Evolutionary conservation across 2,888 invertebrate genomes (phyloP).

Genomic region (Acrocera orbiculus): DNA sequence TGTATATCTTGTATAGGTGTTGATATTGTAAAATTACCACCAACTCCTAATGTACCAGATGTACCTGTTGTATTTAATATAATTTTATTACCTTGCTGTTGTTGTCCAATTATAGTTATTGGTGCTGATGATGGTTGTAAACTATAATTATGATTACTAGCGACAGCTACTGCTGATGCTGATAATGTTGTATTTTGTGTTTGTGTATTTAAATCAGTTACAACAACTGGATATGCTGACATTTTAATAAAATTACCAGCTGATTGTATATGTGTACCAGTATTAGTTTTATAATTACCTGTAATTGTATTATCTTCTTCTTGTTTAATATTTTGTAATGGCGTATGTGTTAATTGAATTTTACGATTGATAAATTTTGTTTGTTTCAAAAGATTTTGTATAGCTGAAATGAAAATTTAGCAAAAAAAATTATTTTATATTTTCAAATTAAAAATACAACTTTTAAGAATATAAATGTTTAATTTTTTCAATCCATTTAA

Average conservation of each 20-base stretch:
- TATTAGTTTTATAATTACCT: slow-evolving; percentile 1
- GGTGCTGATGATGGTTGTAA: slow-evolving; percentile 28
- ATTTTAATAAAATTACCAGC: slow-evolving; percentile 27
- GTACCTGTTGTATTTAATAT: slow-evolving; percentile 22
- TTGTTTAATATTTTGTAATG: slow-evolving; percentile 16
- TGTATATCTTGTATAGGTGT: slow-evolving; percentile 21
- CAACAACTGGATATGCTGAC: slow-evolving; percentile 25
- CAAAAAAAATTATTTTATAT: slow-evolving; percentile 3
- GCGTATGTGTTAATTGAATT: slow-evolving; percentile 19
- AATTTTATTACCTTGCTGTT: slow-evolving; percentile 25
- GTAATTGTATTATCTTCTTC: slow-evolving; percentile 17
- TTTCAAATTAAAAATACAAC: not conserved
- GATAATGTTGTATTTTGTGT: slow-evolving; percentile 15
- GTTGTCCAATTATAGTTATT: slow-evolving; percentile 22
- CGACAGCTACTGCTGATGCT: slow-evolving; percentile 21
- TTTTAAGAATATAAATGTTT: too few relatives aligned
- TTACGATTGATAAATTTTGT: slow-evolving; percentile 18
- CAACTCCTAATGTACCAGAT: slow-evolving; percentile 8
- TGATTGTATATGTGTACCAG: slow-evolving; percentile 16
- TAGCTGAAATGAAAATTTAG: slow-evolving; percentile 17
- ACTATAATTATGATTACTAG: slow-evolving; percentile 29
- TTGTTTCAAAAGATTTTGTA: slow-evolving; percentile 15
- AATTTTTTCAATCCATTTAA: too few relatives aligned
- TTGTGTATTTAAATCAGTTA: slow-evolving; percentile 23
- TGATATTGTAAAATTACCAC: slow-evolving; percentile 24